Evolutionary conservation across 2,113 vertebrate species (phyloP).

Genomic region (Myocastor coypus): DNA sequence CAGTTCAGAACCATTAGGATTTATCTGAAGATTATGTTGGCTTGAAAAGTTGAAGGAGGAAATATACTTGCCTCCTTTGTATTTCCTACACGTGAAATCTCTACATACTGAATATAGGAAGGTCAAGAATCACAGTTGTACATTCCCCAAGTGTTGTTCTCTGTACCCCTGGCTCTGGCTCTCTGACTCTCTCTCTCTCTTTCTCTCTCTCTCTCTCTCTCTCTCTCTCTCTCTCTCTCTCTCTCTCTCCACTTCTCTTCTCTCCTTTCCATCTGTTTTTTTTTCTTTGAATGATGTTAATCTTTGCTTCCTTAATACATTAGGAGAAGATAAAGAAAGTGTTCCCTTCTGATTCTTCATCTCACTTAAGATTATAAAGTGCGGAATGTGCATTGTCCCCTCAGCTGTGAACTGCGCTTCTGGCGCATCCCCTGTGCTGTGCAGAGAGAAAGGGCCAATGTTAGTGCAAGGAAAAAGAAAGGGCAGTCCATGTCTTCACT

Average conservation of each 20-base stretch:
- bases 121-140: background rate
- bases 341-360: background rate
- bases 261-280: background rate
- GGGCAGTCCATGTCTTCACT: background rate
- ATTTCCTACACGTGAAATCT: background rate
- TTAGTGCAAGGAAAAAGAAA: background rate
- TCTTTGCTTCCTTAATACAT: background rate
- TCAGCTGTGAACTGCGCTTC: background rate
- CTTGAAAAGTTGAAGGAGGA: background rate
- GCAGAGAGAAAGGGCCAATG: background rate
- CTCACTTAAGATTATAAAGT: background rate
- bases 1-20: background rate
- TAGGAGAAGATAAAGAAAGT: background rate
- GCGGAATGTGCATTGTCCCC: background rate
- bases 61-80: background rate
- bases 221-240: background rate
- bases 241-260: background rate
- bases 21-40: background rate
- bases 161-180: too few relatives aligned
- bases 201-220: too few relatives aligned
- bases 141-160: background rate
- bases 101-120: background rate
- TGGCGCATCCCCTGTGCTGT: background rate
- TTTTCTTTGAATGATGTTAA: background rate
- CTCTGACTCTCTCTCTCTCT: too few relatives aligned